These are phyloP conservation scores for Andricus grossulariae DNA, from an alignment of 1,140 invertebrate species.

Conservation along the genomic window DNA sequence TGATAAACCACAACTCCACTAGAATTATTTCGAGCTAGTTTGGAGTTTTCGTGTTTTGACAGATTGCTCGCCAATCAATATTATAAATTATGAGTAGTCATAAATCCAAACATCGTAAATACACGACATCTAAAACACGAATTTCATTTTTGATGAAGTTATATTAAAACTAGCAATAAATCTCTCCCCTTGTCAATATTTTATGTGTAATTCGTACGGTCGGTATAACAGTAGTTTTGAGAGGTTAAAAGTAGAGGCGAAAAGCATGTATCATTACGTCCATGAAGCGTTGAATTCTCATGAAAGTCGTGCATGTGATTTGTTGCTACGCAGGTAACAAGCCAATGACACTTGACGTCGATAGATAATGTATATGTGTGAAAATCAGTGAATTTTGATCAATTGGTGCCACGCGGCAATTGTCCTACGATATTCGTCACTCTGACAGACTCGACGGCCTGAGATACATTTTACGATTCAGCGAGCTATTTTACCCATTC, in stretches of 20 bases:
- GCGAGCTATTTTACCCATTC: conserved; percentile 53
- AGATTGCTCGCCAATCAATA: background rate
- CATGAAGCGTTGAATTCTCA: conserved; percentile 38
- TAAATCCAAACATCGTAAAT: background rate
- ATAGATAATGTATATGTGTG: conserved; percentile 35
- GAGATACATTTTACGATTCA: conserved; percentile 57
- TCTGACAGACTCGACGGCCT: conserved; percentile 51
- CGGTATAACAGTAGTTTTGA: background rate
- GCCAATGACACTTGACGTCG: conserved; percentile 37
- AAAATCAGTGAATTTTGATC: conserved; percentile 56
- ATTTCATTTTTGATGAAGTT: background rate
- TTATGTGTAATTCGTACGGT: background rate
- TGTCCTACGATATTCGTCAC: conserved; percentile 57
- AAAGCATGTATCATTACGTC: conserved; percentile 13
- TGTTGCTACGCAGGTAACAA: conserved; percentile 49
- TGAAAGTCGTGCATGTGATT: conserved; percentile 48
- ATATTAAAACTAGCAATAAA: background rate
- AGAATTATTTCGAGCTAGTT: background rate
- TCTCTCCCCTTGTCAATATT: background rate
- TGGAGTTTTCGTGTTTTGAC: background rate
- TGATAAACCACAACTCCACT: background rate
- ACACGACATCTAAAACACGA: background rate
- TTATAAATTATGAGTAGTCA: background rate
- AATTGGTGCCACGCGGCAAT: conserved; percentile 51
- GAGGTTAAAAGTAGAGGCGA: background rate